These are phyloP conservation scores for Pycnonotus jocosus DNA, from an alignment of 2,113 vertebrate genomes.

Conservation along the genomic window DNA sequence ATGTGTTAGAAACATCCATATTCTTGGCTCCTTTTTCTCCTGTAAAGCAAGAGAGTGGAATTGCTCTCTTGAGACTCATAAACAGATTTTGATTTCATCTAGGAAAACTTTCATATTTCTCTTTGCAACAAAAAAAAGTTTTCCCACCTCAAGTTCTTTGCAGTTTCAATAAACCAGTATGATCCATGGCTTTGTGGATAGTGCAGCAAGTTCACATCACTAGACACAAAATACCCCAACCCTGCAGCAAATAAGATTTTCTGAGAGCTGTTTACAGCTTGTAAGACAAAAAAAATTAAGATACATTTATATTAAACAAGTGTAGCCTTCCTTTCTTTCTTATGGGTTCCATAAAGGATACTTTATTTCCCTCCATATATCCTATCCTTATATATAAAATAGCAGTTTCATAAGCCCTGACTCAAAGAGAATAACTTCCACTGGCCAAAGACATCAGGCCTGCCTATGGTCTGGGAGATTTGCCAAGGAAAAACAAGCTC, in stretches of 20 bases:
- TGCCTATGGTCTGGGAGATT: not conserved
- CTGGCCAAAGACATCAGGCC: not conserved
- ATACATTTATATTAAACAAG: not conserved
- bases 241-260: not conserved
- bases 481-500: constrained; percentile 13
- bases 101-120: not conserved
- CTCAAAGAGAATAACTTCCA: not conserved
- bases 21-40: not conserved
- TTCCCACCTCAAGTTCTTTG: not conserved
- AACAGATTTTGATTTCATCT: constrained; percentile 11
- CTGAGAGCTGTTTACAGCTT: not conserved
- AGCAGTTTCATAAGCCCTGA: not conserved
- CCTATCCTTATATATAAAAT: not conserved
- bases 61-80: not conserved
- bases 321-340: not conserved
- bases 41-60: not conserved
- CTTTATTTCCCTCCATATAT: not conserved
- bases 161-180: not conserved
- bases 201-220: not conserved
- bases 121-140: not conserved
- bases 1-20: constrained; percentile 3
- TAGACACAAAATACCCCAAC: not conserved
- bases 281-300: not conserved
- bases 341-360: not conserved
- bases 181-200: not conserved